phyloP scores from a whole-genome alignment of 2,113 vertebrate species.

The Ciconia stormi region DNA sequence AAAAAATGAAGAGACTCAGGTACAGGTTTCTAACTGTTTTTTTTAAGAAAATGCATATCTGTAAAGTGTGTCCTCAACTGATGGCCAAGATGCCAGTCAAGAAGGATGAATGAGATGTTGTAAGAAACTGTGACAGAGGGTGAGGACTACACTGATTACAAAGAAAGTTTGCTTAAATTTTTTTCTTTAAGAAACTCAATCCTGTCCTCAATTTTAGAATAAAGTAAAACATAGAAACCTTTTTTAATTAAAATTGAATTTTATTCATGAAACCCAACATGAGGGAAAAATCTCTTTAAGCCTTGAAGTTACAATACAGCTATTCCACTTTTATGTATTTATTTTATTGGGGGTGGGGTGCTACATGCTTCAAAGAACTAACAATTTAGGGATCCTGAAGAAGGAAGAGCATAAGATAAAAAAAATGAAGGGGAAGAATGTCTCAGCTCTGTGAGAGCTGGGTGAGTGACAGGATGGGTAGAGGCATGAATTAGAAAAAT shows the following conservation, averaged over 20 bases:
- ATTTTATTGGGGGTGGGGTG: fast-evolving
- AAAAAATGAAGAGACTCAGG: neutral
- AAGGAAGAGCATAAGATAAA: neutral
- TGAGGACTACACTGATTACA: neutral
- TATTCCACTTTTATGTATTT: neutral
- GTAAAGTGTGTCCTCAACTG: neutral
- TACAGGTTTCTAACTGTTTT: neutral
- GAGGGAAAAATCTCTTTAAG: neutral
- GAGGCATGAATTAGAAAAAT: neutral
- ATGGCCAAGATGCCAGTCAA: neutral
- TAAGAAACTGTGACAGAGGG: neutral
- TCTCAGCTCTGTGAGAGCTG: neutral
- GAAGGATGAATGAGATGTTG: neutral
- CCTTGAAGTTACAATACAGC: neutral
- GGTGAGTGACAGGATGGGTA: neutral
- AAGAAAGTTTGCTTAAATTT: neutral
- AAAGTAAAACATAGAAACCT: neutral
- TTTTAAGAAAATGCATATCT: neutral
- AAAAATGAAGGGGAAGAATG: neutral
- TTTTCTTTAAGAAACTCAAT: neutral
- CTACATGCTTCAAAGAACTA: neutral
- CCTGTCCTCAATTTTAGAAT: neutral
- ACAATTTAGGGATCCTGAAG: neutral
- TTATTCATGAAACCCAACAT: neutral
- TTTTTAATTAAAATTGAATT: neutral